Evolutionary conservation across 2,113 vertebrate genomes (phyloP), one percentile per base, ranked within the genome.

Genomic region (Sinosuthora webbiana): DNA sequence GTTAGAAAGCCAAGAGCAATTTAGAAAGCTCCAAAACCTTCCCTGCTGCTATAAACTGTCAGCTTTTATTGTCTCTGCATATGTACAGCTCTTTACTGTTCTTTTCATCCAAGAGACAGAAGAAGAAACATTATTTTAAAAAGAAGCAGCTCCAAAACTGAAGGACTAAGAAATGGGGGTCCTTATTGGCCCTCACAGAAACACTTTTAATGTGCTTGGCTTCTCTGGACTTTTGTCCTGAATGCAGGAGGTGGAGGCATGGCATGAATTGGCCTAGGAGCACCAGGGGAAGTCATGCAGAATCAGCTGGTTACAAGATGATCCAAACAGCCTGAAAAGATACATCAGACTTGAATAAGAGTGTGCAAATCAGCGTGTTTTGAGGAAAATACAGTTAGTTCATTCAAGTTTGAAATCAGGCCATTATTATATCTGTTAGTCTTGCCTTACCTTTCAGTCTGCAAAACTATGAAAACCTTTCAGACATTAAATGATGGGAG

Each of bases 241-340:
- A n/a, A 16, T 35, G 44, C 16, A 41, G 42, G 27, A 63, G 30
- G 6, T 23, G 10, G 30, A 82, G 37, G 12, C 33, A 7, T 24
- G 52, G 10, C 73, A 47, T 52, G 59, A 37, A 18, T 42, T 44
- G 37, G 8, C 24, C 20, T 4, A 0, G 21, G 39, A 84, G 27
- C 35, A 27, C 28, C 63, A 11, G 20, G 57, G 49, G 24, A 52
- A 24, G 25, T 45, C n/a, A 5, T 17, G 63, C 8, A 65, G 68
- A 18, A 31, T 42, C n/a, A 49, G 0, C 57, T 35, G 27, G 13
- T 39, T 45, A 4, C 0, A 0, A 68, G 22, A 5, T 59, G 60
- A 31, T 44, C 77, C 41, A 39, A 9, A 55, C 50, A 67, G 11
- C 47, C 55, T 65, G 53, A 55, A 78, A 25, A 28, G 33, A 21